Conservation (phyloP, 2,113 vertebrate species). For the Campylomormyrus tamandua region DNA sequence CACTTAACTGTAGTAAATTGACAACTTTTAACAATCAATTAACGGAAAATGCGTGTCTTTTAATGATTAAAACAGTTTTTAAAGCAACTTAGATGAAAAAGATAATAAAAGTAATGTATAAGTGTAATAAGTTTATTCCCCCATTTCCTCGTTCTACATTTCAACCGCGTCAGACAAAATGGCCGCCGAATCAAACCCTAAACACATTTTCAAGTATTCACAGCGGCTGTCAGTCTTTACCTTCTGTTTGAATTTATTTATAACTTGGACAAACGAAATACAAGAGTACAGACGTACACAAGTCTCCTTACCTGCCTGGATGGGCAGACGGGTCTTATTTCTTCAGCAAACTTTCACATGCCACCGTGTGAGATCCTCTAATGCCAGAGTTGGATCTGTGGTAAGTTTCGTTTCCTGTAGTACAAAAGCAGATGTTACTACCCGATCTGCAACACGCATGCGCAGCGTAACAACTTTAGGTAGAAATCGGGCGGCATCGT, state of each 20-base stretch:
- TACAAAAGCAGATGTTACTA: neutral
- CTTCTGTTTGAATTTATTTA: neutral
- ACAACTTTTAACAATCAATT: too few relatives aligned
- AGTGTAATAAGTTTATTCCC: too few relatives aligned
- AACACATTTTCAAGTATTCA: neutral
- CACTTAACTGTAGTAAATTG: too few relatives aligned
- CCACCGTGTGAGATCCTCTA: neutral
- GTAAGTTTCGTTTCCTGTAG: neutral
- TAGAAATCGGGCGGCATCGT: neutral
- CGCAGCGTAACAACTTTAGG: neutral
- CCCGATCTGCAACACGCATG: neutral
- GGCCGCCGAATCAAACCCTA: neutral
- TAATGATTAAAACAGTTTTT: too few relatives aligned
- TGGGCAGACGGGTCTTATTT: neutral
- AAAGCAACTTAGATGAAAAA: too few relatives aligned
- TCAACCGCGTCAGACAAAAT: neutral
- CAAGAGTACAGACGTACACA: neutral
- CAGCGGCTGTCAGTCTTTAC: neutral
- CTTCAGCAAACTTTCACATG: neutral
- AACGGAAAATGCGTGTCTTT: too few relatives aligned
- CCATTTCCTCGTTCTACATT: neutral
- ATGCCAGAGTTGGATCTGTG: neutral
- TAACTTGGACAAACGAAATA: neutral
- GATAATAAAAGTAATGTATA: too few relatives aligned
- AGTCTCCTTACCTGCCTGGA: neutral